Evolutionary conservation across 2,797 vertebrate genomes (phyloP).

Genomic region (Poecilia wingei): DNA sequence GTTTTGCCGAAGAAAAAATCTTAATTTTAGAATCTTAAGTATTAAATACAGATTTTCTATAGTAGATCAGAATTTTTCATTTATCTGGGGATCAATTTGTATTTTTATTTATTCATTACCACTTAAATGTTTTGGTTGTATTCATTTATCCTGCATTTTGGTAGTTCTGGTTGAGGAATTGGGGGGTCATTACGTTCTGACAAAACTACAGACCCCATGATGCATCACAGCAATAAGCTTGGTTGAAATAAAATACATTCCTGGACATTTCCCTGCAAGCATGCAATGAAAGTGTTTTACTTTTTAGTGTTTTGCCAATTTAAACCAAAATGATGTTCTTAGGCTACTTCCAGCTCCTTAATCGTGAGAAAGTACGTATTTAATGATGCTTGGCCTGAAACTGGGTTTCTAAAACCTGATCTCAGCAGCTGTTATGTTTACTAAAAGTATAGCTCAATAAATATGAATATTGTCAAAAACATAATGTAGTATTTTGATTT

Average conservation of each 20-base stretch:
- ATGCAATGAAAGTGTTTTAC: background rate
- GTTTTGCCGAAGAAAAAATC: slow-evolving; percentile 51
- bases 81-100: background rate
- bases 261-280: background rate
- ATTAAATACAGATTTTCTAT: background rate
- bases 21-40: slow-evolving; percentile 16
- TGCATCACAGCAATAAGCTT: background rate
- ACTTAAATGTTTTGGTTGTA: background rate
- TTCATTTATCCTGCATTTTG: background rate
- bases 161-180: background rate
- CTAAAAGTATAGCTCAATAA: background rate
- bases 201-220: background rate
- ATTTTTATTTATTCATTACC: background rate
- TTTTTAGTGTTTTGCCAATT: background rate
- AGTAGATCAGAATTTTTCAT: background rate
- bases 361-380: background rate
- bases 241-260: background rate
- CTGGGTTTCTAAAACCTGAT: background rate
- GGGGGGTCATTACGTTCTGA: background rate
- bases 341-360: background rate
- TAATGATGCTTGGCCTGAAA: background rate
- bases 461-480: background rate
- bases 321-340: background rate
- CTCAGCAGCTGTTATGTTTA: background rate
- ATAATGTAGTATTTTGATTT: background rate